Evolutionary conservation across 1,140 invertebrate genomes (phyloP), one percentile per base, ranked within the genome.

Genomic region (Pomacea maculata): DNA sequence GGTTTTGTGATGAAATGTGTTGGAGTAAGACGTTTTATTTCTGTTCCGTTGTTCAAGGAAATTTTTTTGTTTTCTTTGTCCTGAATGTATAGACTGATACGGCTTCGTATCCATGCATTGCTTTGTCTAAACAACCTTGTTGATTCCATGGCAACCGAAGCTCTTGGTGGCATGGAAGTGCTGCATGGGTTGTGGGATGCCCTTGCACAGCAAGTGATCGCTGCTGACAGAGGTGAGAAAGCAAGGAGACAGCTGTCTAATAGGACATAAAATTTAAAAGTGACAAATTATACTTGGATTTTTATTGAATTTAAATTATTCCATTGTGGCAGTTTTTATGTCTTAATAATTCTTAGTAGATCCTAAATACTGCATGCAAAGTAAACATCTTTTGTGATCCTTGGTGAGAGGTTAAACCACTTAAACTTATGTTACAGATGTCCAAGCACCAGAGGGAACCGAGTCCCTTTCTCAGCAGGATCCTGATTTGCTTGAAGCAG

Each of bases 101-200:
- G 83, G 55, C 82, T 92, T 29, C 93, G 93, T 84, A 93, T 92
- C 25, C 90, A 93, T 87, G 93, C 94, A 52, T 91, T 95, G 65
- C 87, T 95, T 19, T 95, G 94, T 85, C 84, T 95, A 63, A 94
- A 94, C 85, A 95, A 95, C 88, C 91, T 95, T 80, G 89, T 95
- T 57, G 92, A 92, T 14, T 92, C 88, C 71, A 87, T 95, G 76
- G 93, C 93, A 25, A 85, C 93, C 34, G 92, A 94, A 29, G 92
- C 92, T 65, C 87, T 95, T 63, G 94, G 94, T 52, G 94, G 94
- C 5, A 83, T 92, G 21, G 92, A 93, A 17, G 87, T 90, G 70
- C 85, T 94, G 63, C 92, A 92, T 81, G 87, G 86, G 77, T 90
- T 92, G 29, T 93, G 92, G 92, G 88, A 92, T 15, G 92, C 94